Base-by-base conservation (phyloP, 2,113 vertebrate genomes). In the Pica pica region DNA sequence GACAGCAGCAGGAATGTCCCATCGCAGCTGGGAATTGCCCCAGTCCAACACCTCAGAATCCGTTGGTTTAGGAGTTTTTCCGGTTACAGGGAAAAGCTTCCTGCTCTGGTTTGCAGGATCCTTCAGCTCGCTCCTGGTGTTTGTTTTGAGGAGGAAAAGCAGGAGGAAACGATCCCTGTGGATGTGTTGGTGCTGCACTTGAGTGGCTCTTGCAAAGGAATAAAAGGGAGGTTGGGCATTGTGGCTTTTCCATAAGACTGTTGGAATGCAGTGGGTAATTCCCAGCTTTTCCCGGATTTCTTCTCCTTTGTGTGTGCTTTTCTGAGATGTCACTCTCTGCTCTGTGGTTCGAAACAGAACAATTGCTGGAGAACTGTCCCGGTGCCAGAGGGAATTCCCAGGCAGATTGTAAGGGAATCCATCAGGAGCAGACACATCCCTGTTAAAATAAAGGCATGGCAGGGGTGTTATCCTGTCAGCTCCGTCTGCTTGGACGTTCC, bases 31-130 rank as follows among this genome's bases (percentile, higher is more conserved):
- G 41, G 39, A 61, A 21, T 22, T 22, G 5, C 10, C 27, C 16
- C 35, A 9, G 0, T 31, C 55, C 75, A 15, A 1, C 1, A 0
- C 10, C 1, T 8, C 6, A 2, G 16, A 13, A 15, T 55, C 35
- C 3, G 3, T 2, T 19, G 24, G 17, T 21, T 26, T 13, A 15
- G 73, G 68, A 39, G 6, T 52, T 55, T 41, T 64, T 33, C 37
- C 8, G 1, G 13, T 12, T 27, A 6, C 0, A 1, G 46, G 80
- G 89, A 87, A 70, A 41, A 9, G 6, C 33, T 86, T 61, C 12
- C 0, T 39, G 42, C 56, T 74, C 31, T 23, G 68, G 11, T 71
- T 49, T 16, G 2, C 35, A 4, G 47, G 53, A 13, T 55, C 39
- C 22, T n/a, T 55, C 42, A 35, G 2, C 31, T 75, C 27, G 0